phyloP scores from a whole-genome alignment of 2,888 invertebrate genomes.

The Lasioglossum marginatum region DNA sequence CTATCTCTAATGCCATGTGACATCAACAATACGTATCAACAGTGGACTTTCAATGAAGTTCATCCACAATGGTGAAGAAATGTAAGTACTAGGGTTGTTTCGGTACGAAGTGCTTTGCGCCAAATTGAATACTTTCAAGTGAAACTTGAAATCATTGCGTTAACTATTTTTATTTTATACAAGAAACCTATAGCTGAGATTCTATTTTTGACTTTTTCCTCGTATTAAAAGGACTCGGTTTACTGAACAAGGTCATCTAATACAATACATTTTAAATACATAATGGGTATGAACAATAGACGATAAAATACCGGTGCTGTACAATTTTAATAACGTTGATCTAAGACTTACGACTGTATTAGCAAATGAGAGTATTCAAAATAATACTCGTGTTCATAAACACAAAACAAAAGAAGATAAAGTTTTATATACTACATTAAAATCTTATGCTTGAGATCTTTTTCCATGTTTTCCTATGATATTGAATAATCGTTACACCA shows the following conservation, averaged over 20 bases:
- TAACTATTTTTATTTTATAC: constrained; percentile 14
- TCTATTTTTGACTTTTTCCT: constrained; percentile 4
- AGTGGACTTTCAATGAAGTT: constrained; percentile 93
- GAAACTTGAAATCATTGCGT: constrained; percentile 23
- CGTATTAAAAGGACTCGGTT: neutral
- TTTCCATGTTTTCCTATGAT: constrained; percentile 19
- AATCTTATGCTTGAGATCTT: constrained; percentile 7
- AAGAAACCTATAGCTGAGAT: constrained; percentile 14
- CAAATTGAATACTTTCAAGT: constrained; percentile 19
- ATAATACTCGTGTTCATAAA: constrained; percentile 11
- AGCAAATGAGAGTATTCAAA: constrained; percentile 20
- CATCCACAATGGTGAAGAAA: constrained; percentile 87
- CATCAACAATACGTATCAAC: constrained; percentile 93
- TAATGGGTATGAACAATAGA: neutral
- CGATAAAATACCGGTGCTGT: constrained; percentile 22
- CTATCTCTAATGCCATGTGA: constrained; percentile 94
- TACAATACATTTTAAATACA: neutral
- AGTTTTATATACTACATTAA: neutral
- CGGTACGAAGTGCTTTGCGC: constrained; percentile 15
- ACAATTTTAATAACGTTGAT: constrained; percentile 21
- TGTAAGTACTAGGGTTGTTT: constrained; percentile 40
- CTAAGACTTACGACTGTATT: neutral
- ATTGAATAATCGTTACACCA: neutral
- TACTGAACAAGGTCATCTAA: neutral
- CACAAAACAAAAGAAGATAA: constrained; percentile 8